A percentile compares a stretch with the other conserved stretches of the same genome.
These are phyloP conservation scores for Capreolus pygargus DNA, from an alignment of 2,113 vertebrate species.

Conservation along the genomic window DNA sequence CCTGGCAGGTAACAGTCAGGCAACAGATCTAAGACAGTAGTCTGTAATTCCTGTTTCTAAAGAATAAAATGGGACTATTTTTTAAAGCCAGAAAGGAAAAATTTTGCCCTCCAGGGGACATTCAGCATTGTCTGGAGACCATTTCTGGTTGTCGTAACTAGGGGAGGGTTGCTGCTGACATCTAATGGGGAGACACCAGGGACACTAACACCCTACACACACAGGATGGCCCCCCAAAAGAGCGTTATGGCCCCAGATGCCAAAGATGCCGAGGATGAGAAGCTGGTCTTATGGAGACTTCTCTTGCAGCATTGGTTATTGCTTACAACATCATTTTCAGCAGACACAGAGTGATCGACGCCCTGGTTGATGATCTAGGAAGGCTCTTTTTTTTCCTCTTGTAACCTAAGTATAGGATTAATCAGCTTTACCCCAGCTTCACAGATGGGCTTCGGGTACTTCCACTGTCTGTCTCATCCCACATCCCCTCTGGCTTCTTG, in stretches of 20 bases:
- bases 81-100: not conserved
- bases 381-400: not conserved
- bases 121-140: not conserved
- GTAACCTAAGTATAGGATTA: not conserved
- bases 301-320: not conserved
- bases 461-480: not conserved
- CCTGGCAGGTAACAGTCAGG: not conserved
- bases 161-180: not conserved
- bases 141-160: not conserved
- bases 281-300: not conserved
- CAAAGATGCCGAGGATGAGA: not conserved
- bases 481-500: fast-evolving
- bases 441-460: not conserved
- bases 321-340: not conserved
- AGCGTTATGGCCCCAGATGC: not conserved
- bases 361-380: not conserved
- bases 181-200: not conserved
- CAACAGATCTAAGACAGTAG: not conserved
- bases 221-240: not conserved
- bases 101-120: not conserved
- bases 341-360: not conserved
- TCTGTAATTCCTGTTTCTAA: not conserved
- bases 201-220: not conserved
- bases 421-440: not conserved
- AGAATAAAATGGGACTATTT: not conserved